A percentile compares a stretch with the other conserved stretches of the same genome.
Conservation (phyloP, 1,140 invertebrate genomes). For the Drosophila triauraria region DNA sequence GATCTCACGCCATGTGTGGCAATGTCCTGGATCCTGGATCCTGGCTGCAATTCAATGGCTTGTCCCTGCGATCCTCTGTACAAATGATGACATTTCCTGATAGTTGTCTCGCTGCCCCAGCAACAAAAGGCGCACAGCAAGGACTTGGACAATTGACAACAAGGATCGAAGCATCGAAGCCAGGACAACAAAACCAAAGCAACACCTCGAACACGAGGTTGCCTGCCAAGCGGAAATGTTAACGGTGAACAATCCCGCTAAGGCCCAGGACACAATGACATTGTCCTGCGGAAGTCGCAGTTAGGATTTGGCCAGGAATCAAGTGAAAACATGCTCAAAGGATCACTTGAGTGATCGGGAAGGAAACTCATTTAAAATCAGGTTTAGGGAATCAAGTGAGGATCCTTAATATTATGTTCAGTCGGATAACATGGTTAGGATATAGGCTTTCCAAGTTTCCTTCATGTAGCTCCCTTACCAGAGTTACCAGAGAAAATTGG, state of each 20-base stretch:
- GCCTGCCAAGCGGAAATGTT: conserved; percentile 66
- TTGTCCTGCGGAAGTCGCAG: not conserved
- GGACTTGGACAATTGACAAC: conserved; percentile 9
- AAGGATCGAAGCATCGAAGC: conserved; percentile 8
- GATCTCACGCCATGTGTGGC: conserved; percentile 68
- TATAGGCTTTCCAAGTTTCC: no score
- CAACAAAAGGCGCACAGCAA: conserved; percentile 49
- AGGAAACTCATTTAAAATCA: no score
- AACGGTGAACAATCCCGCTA: conserved; percentile 50
- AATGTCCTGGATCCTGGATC: conserved; percentile 48
- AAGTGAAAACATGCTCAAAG: not conserved
- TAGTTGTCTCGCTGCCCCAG: conserved; percentile 67
- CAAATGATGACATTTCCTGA: conserved; percentile 83
- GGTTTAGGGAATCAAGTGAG: no score
- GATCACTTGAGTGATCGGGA: not conserved
- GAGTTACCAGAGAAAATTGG: no score
- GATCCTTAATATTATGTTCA: no score
- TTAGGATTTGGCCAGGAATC: not conserved
- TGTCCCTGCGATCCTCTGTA: conserved; percentile 40
- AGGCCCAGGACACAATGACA: not conserved
- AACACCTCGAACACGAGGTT: conserved; percentile 31
- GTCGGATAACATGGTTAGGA: no score
- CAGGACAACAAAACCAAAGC: conserved; percentile 25
- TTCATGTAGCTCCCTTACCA: no score
- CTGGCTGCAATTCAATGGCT: conserved; percentile 43